These are phyloP conservation scores for Eleutherodactylus coqui DNA, from an alignment of 2,797 vertebrate genomes.

Conservation along the genomic window DNA sequence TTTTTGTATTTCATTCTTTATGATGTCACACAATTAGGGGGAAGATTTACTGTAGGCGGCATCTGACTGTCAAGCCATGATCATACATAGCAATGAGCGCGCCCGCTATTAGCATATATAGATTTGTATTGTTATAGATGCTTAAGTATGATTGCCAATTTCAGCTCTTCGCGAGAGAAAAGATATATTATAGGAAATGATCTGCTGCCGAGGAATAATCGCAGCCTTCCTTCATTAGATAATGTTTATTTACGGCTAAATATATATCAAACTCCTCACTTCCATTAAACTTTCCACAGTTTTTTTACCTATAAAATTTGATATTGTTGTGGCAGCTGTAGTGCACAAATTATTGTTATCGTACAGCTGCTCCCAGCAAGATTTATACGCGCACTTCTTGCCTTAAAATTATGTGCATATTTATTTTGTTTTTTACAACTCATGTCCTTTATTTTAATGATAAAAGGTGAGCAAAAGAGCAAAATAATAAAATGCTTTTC, in stretches of 20 bases:
- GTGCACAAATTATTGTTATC: constrained; percentile 75
- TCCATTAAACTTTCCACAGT: constrained; percentile 80
- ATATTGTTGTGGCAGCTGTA: constrained; percentile 81
- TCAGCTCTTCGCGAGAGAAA: constrained; percentile 70
- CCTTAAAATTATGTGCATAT: constrained; percentile 79
- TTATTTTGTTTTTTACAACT: constrained; percentile 79
- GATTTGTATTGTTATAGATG: constrained; percentile 68
- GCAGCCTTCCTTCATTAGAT: constrained; percentile 80
- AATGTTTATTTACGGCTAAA: constrained; percentile 79
- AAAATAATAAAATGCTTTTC: constrained; percentile 72
- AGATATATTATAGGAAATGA: constrained; percentile 72
- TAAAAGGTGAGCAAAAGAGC: constrained; percentile 78
- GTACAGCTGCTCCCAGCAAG: constrained; percentile 78
- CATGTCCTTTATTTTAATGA: constrained; percentile 77
- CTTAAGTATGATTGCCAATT: constrained; percentile 72
- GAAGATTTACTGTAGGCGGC: constrained; percentile 50
- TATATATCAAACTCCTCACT: constrained; percentile 77
- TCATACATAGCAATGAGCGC: constrained; percentile 65
- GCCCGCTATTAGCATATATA: constrained; percentile 72
- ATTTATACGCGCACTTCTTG: constrained; percentile 76
- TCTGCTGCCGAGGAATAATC: constrained; percentile 76
- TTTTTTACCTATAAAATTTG: constrained; percentile 82
- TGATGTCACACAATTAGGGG: constrained; percentile 62
- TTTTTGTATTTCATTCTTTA: constrained; percentile 46
- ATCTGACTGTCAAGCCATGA: constrained; percentile 25